Conservation (phyloP, 2,888 invertebrate genomes). For the Aelia acuminata region DNA sequence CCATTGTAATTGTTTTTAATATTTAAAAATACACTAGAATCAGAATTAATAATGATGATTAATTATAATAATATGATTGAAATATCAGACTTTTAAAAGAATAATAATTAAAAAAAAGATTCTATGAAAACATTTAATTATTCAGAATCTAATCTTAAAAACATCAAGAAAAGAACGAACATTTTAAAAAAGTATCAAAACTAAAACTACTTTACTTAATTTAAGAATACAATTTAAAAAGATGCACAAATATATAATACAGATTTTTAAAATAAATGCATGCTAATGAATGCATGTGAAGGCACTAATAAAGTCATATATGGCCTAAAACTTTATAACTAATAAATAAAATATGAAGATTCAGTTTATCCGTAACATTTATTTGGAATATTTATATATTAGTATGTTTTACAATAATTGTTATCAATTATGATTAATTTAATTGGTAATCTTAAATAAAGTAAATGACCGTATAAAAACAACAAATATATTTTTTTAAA, state of each 20-base stretch:
- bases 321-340: not conserved
- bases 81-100: not conserved
- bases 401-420: not conserved
- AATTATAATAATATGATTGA: not conserved
- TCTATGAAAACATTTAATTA: not conserved
- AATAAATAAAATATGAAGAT: not conserved
- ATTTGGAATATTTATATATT: not conserved
- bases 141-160: not conserved
- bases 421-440: not conserved
- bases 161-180: not conserved
- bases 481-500: not conserved
- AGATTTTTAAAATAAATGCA: not conserved
- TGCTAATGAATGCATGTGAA: not conserved
- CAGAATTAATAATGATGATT: not conserved
- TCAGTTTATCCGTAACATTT: not conserved
- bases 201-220: conserved; percentile 30
- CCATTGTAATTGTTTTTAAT: not conserved
- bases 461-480: not conserved
- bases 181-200: not conserved
- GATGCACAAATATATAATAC: conserved; percentile 9
- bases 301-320: not conserved
- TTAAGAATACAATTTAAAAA: not conserved
- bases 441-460: not conserved
- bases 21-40: not conserved
- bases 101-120: not conserved